A percentile compares a stretch with the other conserved stretches of the same genome.
Evolutionary conservation across 2,797 vertebrate genomes (phyloP).

Genomic region (Gadopsis marmoratus): DNA sequence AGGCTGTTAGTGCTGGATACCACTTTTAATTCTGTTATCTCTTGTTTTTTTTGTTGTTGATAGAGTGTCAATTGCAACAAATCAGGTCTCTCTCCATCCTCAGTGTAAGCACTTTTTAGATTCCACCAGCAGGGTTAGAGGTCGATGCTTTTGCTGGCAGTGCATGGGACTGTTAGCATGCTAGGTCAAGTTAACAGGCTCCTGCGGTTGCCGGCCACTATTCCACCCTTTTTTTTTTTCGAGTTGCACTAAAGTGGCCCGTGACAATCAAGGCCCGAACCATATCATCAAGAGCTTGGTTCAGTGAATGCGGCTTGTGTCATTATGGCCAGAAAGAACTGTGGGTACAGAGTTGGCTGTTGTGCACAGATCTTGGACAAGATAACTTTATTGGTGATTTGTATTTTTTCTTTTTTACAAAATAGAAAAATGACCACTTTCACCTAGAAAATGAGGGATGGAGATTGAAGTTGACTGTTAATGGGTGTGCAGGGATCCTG

Average conservation of each 20-base stretch:
- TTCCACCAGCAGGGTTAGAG: constrained; percentile 59
- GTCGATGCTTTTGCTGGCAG: constrained; percentile 33
- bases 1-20: constrained; percentile 61
- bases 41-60: constrained; percentile 22
- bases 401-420: background rate
- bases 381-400: constrained; percentile 1
- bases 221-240: constrained; percentile 49
- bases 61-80: constrained; percentile 40
- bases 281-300: constrained; percentile 5
- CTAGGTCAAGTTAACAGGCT: constrained; percentile 27
- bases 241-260: constrained; percentile 70
- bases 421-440: constrained; percentile 4
- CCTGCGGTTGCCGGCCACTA: constrained; percentile 12
- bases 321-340: constrained; percentile 18
- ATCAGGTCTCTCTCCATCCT: constrained; percentile 55
- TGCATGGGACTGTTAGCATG: constrained; percentile 29
- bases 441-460: constrained; percentile 20
- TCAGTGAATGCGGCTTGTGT: background rate
- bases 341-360: constrained; percentile 41
- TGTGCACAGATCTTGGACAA: background rate
- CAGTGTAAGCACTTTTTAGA: constrained; percentile 52
- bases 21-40: constrained; percentile 51
- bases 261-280: constrained; percentile 21
- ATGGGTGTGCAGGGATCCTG: constrained; percentile 30
- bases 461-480: constrained; percentile 27